A percentile compares a stretch with the other conserved stretches of the same genome.
These are phyloP conservation scores for Agrotis ipsilon DNA, from an alignment of 2,888 invertebrate species.

Conservation along the genomic window DNA sequence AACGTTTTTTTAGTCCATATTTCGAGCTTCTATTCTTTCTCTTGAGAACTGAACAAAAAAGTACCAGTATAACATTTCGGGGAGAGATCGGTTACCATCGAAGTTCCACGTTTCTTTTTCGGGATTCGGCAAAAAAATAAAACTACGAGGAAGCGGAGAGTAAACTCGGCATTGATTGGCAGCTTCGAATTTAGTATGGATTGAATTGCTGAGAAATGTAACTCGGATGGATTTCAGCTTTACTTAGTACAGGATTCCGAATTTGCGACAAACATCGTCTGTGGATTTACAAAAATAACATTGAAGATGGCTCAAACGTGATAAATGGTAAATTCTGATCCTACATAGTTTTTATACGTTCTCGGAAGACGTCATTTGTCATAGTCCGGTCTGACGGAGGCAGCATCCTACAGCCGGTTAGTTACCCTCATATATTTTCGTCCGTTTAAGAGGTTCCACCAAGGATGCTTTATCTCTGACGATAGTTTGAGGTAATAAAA, in stretches of 20 bases:
- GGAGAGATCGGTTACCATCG: conserved; percentile 49
- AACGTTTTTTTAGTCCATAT: conserved; percentile 30
- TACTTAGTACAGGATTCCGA: conserved; percentile 21
- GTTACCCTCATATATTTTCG: conserved; percentile 57
- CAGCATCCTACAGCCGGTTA: conserved; percentile 55
- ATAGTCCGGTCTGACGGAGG: conserved; percentile 65
- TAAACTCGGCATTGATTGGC: conserved; percentile 61
- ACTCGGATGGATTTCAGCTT: conserved; percentile 43
- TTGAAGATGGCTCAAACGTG: conserved; percentile 45
- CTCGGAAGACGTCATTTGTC: conserved; percentile 74
- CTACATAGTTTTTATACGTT: conserved; percentile 70
- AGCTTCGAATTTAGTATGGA: conserved; percentile 59
- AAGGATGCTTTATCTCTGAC: conserved; percentile 43
- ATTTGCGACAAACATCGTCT: conserved; percentile 28
- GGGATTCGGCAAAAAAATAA: conserved; percentile 54
- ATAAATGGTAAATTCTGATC: conserved; percentile 69
- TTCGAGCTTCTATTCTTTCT: conserved; percentile 22
- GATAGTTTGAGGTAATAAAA: conserved; percentile 56
- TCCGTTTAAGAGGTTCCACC: conserved; percentile 44
- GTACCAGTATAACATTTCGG: conserved; percentile 45
- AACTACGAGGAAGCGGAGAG: conserved; percentile 45
- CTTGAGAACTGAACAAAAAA: conserved; percentile 29
- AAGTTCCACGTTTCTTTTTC: conserved; percentile 38
- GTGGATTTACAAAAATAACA: conserved; percentile 28
- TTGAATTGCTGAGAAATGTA: conserved; percentile 47